These are phyloP conservation scores for Agapornis roseicollis DNA, from an alignment of 2,113 vertebrate species.

Conservation along the genomic window DNA sequence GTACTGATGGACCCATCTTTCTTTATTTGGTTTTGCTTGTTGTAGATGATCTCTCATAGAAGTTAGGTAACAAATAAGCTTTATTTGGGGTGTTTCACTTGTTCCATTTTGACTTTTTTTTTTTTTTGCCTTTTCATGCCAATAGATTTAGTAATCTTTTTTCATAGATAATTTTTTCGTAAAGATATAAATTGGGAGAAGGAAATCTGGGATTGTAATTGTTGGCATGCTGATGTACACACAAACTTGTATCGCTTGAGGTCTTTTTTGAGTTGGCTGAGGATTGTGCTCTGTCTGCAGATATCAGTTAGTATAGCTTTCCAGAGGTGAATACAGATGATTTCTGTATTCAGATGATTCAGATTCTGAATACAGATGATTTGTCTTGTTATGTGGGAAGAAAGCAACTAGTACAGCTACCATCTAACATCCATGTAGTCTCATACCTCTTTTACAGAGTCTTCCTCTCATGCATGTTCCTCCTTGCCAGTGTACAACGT, in stretches of 20 bases:
- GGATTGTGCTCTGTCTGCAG: neutral
- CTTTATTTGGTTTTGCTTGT: neutral
- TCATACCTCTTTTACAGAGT: neutral
- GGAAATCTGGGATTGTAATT: neutral
- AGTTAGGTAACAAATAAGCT: neutral
- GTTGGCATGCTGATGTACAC: neutral
- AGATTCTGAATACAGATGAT: neutral
- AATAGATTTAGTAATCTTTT: neutral
- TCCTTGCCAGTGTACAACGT: neutral
- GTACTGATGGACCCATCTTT: neutral
- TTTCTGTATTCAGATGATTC: no score
- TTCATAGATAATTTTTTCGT: neutral
- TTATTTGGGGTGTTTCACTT: neutral
- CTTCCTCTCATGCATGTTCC: neutral
- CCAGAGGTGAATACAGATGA: neutral
- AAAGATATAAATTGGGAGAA: neutral
- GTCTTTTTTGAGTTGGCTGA: neutral
- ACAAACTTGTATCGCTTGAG: neutral
- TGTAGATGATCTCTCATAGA: neutral
- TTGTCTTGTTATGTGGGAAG: neutral
- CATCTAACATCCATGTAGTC: rapidly evolving
- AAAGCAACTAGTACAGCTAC: neutral
- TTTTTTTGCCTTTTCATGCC: neutral
- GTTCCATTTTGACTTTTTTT: neutral
- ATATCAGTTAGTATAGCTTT: neutral